phyloP scores from a whole-genome alignment of 1,140 invertebrate species.

The Ditylenchus dipsaci region DNA sequence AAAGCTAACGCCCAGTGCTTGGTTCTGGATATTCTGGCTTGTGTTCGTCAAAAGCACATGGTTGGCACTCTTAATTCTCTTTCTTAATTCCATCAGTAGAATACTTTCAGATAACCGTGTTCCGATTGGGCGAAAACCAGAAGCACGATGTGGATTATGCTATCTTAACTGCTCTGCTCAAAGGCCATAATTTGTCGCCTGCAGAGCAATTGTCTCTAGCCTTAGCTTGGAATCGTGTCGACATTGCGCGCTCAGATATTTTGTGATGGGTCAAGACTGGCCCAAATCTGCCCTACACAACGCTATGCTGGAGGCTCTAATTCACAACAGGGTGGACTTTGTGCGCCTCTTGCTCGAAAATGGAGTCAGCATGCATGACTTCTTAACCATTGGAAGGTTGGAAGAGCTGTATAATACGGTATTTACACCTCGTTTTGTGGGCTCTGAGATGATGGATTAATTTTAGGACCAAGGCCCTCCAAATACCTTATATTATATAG shows the following conservation, averaged over 20 bases:
- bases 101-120: conserved; percentile 43
- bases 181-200: conserved; percentile 55
- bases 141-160: conserved; percentile 54
- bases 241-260: conserved; percentile 84
- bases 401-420: conserved; percentile 94
- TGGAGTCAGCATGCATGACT: conserved; percentile 93
- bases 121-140: conserved; percentile 49
- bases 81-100: background rate
- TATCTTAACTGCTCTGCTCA: conserved; percentile 55
- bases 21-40: conserved; percentile 26
- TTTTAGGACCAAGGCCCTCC: background rate
- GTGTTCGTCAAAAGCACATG: conserved; percentile 17
- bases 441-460: conserved; percentile 63
- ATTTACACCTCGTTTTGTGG: no score
- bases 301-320: conserved; percentile 94
- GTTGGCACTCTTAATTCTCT: background rate
- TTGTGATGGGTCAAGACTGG: conserved; percentile 72
- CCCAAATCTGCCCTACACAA: conserved; percentile 60
- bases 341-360: conserved; percentile 78
- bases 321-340: conserved; percentile 93
- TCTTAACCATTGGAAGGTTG: conserved; percentile 84
- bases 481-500: conserved; percentile 23
- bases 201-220: conserved; percentile 65
- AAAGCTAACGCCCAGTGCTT: conserved; percentile 21
- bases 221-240: conserved; percentile 92